These are phyloP conservation scores for Tortricodes alternella DNA, from an alignment of 2,888 invertebrate species.

Conservation along the genomic window DNA sequence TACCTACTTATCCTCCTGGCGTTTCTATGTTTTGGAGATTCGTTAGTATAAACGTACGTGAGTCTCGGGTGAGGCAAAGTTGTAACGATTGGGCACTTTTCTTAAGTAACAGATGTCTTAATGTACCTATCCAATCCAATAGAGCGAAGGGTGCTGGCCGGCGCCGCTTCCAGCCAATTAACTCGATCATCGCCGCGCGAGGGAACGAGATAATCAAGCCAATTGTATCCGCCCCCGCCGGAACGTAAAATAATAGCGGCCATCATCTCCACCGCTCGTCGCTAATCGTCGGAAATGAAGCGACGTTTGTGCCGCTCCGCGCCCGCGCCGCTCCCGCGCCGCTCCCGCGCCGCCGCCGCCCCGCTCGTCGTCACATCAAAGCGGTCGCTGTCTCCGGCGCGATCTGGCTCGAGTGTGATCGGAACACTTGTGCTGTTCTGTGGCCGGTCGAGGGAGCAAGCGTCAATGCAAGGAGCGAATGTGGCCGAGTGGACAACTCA, in stretches of 20 bases:
- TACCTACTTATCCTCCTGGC: no score
- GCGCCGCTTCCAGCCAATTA: slow-evolving; percentile 50
- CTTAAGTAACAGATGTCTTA: slow-evolving; percentile 33
- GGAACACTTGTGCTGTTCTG: no score
- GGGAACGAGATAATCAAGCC: slow-evolving; percentile 26
- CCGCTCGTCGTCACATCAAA: slow-evolving; percentile 9
- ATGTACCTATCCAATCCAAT: slow-evolving; percentile 15
- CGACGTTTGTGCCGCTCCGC: slow-evolving; percentile 48
- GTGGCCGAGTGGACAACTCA: no score
- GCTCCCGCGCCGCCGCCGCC: not conserved
- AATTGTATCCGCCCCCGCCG: slow-evolving; percentile 30
- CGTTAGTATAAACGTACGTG: no score
- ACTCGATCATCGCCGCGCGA: slow-evolving; percentile 32
- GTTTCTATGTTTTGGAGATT: no score
- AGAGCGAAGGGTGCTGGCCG: no score
- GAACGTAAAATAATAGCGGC: slow-evolving; percentile 32
- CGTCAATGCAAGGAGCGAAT: no score
- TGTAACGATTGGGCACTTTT: no score
- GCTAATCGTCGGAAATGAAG: slow-evolving; percentile 37
- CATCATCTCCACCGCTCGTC: slow-evolving; percentile 30
- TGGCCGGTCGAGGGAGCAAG: no score
- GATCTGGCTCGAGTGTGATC: no score
- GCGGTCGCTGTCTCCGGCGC: not conserved
- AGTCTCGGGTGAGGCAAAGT: no score
- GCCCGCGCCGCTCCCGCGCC: not conserved